phyloP scores from a whole-genome alignment of 53 echinoderm and acorn worm species.

The Actinopyga echinites region DNA sequence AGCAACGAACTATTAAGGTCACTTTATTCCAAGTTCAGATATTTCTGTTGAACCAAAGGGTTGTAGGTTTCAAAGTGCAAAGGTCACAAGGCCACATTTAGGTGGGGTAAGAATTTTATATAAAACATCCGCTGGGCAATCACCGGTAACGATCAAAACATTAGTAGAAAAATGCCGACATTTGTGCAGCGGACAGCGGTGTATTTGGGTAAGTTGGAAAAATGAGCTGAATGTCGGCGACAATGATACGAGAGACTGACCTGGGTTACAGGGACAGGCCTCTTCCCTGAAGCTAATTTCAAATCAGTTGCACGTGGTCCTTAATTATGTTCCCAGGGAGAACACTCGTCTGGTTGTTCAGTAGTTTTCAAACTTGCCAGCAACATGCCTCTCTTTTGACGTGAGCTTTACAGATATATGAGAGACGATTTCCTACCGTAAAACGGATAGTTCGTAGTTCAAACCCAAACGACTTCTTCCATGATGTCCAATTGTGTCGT shows the following conservation, averaged over 20 bases:
- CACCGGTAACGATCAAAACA: constrained; percentile 18
- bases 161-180: background rate
- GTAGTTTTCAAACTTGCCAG: background rate
- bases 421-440: too few relatives aligned
- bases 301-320: constrained; percentile 33
- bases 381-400: too few relatives aligned
- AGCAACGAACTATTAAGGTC: too few relatives aligned
- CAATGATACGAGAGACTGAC: background rate
- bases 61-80: background rate
- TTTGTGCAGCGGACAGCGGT: background rate
- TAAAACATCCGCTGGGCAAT: constrained; percentile 37
- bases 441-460: too few relatives aligned
- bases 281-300: constrained; percentile 32
- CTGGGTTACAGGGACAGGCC: constrained; percentile 9
- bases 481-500: too few relatives aligned
- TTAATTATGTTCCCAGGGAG: constrained; percentile 11
- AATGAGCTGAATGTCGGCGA: too few relatives aligned
- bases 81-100: constrained; percentile 20
- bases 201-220: too few relatives aligned
- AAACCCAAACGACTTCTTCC: too few relatives aligned
- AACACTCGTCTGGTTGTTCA: background rate
- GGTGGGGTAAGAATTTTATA: constrained; percentile 34
- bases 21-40: too few relatives aligned
- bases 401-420: too few relatives aligned
- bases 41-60: too few relatives aligned